Evolutionary conservation across 2,113 vertebrate genomes (phyloP).

Genomic region (Spheniscus mendiculus): DNA sequence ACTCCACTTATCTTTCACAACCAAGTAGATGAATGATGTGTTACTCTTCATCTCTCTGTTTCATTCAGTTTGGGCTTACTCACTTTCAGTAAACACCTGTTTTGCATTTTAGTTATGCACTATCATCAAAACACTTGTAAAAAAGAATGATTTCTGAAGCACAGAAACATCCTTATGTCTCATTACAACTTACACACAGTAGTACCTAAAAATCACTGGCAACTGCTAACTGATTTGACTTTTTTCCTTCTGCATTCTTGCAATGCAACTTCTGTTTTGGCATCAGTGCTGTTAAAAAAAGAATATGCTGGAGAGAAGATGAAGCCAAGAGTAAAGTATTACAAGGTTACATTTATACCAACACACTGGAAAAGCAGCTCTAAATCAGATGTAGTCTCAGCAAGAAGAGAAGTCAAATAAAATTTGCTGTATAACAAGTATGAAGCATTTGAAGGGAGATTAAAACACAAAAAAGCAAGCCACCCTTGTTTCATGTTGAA

Average conservation of each 20-base stretch:
- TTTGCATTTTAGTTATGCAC: background rate
- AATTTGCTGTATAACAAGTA: background rate
- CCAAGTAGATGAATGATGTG: background rate
- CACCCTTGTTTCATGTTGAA: background rate
- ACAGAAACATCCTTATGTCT: background rate
- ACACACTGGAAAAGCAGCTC: background rate
- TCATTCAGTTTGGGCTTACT: background rate
- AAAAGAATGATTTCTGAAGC: background rate
- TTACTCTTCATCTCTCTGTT: background rate
- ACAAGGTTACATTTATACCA: background rate
- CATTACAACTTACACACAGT: background rate
- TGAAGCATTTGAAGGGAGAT: background rate
- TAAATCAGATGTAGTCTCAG: background rate
- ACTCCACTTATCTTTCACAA: background rate
- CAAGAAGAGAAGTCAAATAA: background rate
- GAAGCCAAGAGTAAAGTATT: background rate
- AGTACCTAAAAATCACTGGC: background rate
- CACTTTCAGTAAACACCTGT: background rate
- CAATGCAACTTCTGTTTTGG: background rate
- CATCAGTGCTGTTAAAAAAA: background rate
- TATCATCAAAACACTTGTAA: background rate
- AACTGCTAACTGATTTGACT: background rate
- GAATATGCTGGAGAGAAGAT: background rate
- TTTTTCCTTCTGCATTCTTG: background rate
- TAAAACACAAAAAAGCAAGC: background rate